Base-by-base conservation (phyloP, 2,888 invertebrate genomes). In the Monopis laevigella region DNA sequence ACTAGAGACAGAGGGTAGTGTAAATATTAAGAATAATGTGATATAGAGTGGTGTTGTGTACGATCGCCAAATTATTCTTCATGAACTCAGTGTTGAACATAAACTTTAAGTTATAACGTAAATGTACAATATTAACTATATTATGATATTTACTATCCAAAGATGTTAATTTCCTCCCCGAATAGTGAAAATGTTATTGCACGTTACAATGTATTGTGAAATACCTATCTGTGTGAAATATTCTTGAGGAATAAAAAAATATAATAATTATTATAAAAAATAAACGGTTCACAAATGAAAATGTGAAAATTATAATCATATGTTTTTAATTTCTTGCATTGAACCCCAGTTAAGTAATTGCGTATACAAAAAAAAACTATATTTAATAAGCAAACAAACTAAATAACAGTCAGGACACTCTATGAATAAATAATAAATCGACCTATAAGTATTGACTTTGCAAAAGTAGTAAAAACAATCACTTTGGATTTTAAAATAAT, bases 1-100 rank as follows among this genome's bases (percentile, higher is more conserved):
- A 78, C 72, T 80, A 80, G 78, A 63, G 74, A 75, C 72, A 69
- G 66, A 66, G 65, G 69, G 41, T 44, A 39, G 44, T 45, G 45
- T 45, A 45, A 45, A 49, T 45, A 43, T 75, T 75, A 77, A 64
- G 68, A 40, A 28, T 27, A 56, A 68, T 65, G 75, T 72, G 72
- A 72, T 71, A 75, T 52, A 67, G 71, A 68, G 65, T 58, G 72
- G 68, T 74, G 68, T 69, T 69, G 67, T 68, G 58, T 71, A 17
- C 26, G 65, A 72, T 78, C 77, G 80, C 80, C 80, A 80, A 80
- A 80, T 61, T 64, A 40, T 27, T 40, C 28, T 40, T 40, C 28
- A 40, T 40, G 29, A 18, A 18, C n/a, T 40, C 40, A 40, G 40
- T 40, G 42, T 44, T 42, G 36, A 41, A 40, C 35, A 10, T 40